Evolutionary conservation across 2,888 invertebrate genomes (phyloP), one percentile per base, ranked within the genome.

Genomic region (Halictus ligatus): DNA sequence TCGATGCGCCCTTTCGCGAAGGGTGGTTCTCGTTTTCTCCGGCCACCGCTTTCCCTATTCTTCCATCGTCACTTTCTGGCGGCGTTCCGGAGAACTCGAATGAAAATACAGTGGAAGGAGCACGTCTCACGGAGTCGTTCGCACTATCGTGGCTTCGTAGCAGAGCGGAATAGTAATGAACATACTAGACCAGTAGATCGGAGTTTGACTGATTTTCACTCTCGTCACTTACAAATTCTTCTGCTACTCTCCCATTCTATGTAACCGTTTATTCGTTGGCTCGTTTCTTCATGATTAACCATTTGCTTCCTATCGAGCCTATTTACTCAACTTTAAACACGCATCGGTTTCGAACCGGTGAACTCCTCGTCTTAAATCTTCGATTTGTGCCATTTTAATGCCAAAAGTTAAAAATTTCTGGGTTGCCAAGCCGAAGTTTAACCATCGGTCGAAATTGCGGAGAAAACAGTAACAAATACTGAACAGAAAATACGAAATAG

Each of bases 71-170:
- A 79, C 86, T 75, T 79, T 71, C 60, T 48, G 54, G 54, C 75
- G 67, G 25, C 60, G 78, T n/a, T 58, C 69, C 13, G 78, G 73
- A 46, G 64, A 79, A 73, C 40, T 74, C 40, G 60, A 82, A 84
- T 80, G 87, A 80, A 87, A 81, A 79, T 82, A 80, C 82, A 54
- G 77, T 64, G 10, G 81, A 84, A 54, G 75, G 73, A 81, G 81
- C 84, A 84, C 87, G 87, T 87, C 79, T 76, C 87, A 79, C 54
- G 67, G 67, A 81, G 84, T 87, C 86, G 83, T 87, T 86, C 88
- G 84, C 87, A 75, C 84, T 87, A 87, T 80, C 84, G 87, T 75
- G 81, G 81, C 78, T 77, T 72, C 75, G 75, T 40, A 77, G 67
- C 87, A 60, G 78, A 84, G 58, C 43, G 72, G 88, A 87, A 88